Evolutionary conservation across 2,113 vertebrate species (phyloP), one percentile per base, ranked within the genome.

Genomic region (Collichthys lucidus): DNA sequence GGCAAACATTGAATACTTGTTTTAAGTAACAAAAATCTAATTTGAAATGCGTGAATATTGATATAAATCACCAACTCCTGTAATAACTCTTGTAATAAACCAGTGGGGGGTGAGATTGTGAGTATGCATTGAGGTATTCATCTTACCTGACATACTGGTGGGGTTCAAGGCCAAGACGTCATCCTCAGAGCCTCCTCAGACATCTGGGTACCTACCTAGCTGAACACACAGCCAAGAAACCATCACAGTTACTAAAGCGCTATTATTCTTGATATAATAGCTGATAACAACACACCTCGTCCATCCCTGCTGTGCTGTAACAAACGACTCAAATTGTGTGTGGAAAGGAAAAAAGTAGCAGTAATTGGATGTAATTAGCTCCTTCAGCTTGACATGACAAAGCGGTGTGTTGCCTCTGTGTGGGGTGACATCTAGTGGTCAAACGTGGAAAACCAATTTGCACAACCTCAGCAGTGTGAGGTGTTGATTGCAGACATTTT

Each of bases 61-160:
- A n/a, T n/a, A n/a, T n/a, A n/a, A n/a, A n/a, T n/a, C n/a, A n/a
- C n/a, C n/a, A n/a, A n/a, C n/a, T n/a, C n/a, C n/a, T n/a, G n/a
- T n/a, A n/a, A n/a, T n/a, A n/a, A n/a, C n/a, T n/a, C n/a, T n/a
- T 20, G 16, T 5, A 4, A 26, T 22, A 19, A 24, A 44, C 5
- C 20, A 40, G 6, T 55, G n/a, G 0, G n/a, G 24, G 26, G 0
- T 31, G 35, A n/a, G 56, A 15, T 14, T 31, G 31, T 11, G 59
- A 22, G 53, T 40, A 52, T 65, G 68, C 57, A 66, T 42, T 7
- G 2, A 44, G 8, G 19, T 29, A 3, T 16, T 49, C 22, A 29
- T 75, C 93, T 92, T 82, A 95, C 95, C 94, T 95, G 95, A 95
- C 95, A 95, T 95, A 91, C 94, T 95, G 95, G 88, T 91, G 92